These are phyloP conservation scores for Halichoerus grypus DNA, from an alignment of 2,113 vertebrate species.

Conservation along the genomic window DNA sequence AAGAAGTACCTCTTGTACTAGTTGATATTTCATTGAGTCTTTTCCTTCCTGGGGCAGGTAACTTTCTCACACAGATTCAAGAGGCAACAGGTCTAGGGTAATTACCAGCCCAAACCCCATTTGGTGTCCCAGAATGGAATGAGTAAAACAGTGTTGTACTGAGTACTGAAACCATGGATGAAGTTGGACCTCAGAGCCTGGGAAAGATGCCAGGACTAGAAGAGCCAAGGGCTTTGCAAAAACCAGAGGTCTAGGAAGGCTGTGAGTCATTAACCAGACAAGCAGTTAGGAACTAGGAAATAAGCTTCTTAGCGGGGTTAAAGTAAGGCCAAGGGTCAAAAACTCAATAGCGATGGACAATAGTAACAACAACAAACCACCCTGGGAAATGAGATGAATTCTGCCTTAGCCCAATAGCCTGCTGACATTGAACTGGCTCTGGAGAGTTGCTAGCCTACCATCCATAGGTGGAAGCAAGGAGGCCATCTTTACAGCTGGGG, in stretches of 20 bases:
- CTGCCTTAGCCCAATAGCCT: not conserved
- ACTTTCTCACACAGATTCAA: conserved; percentile 48
- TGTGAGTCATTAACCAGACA: conserved; percentile 72
- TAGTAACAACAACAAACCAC: conserved; percentile 21
- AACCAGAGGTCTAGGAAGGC: conserved; percentile 67
- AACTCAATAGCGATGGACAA: conserved; percentile 30
- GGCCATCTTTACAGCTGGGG: not conserved
- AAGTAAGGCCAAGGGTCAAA: conserved; percentile 67
- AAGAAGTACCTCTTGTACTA: not conserved
- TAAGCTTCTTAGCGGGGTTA: conserved; percentile 67
- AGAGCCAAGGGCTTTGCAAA: conserved; percentile 70
- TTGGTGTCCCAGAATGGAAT: conserved; percentile 62
- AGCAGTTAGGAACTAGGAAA: conserved; percentile 66
- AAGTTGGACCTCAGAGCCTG: conserved; percentile 69
- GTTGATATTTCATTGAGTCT: conserved; percentile 34
- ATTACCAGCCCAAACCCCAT: conserved; percentile 50
- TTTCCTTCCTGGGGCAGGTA: conserved; percentile 52
- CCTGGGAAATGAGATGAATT: conserved; percentile 26
- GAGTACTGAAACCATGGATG: conserved; percentile 61
- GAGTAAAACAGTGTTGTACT: conserved; percentile 60
- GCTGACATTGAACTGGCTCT: not conserved
- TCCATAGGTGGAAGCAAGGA: not conserved
- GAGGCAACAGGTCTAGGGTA: conserved; percentile 27
- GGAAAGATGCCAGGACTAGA: conserved; percentile 68
- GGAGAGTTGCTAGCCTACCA: not conserved